These are phyloP conservation scores for Mactra quadrangularis DNA, from an alignment of 1,140 invertebrate species.

Conservation along the genomic window DNA sequence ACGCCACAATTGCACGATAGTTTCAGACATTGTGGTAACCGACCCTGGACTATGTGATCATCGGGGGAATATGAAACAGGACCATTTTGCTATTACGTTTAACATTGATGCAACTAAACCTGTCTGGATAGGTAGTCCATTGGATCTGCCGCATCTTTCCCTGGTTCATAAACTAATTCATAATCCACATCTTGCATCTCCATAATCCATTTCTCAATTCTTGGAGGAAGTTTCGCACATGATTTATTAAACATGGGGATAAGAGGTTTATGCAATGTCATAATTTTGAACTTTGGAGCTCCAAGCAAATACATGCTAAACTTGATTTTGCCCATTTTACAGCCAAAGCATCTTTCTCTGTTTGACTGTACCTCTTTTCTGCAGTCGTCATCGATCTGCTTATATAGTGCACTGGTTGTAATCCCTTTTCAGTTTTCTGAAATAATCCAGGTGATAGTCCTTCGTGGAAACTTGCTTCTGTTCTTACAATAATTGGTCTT, in stretches of 20 bases:
- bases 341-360: no score
- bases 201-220: slow-evolving; percentile 51
- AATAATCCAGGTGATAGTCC: slow-evolving; percentile 81
- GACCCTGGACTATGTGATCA: no score
- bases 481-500: slow-evolving; percentile 75
- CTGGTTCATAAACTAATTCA: slow-evolving; percentile 50
- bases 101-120: background rate
- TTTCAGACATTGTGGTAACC: no score
- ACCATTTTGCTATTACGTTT: background rate
- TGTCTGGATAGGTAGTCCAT: slow-evolving; percentile 65
- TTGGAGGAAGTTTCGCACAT: slow-evolving; percentile 20
- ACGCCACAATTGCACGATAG: no score
- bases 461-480: slow-evolving; percentile 83
- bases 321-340: slow-evolving; percentile 56
- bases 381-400: slow-evolving; percentile 80
- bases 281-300: slow-evolving; percentile 63
- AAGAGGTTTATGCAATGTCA: slow-evolving; percentile 53
- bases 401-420: slow-evolving; percentile 78
- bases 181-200: slow-evolving; percentile 56
- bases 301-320: slow-evolving; percentile 61
- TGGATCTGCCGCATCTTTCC: slow-evolving; percentile 60
- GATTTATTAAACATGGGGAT: slow-evolving; percentile 56
- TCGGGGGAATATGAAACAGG: no score
- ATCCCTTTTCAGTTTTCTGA: slow-evolving; percentile 50
- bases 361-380: slow-evolving; percentile 81